Evolutionary conservation across 2,113 vertebrate species (phyloP), one percentile per base, ranked within the genome.

Genomic region (Cavia aperea): DNA sequence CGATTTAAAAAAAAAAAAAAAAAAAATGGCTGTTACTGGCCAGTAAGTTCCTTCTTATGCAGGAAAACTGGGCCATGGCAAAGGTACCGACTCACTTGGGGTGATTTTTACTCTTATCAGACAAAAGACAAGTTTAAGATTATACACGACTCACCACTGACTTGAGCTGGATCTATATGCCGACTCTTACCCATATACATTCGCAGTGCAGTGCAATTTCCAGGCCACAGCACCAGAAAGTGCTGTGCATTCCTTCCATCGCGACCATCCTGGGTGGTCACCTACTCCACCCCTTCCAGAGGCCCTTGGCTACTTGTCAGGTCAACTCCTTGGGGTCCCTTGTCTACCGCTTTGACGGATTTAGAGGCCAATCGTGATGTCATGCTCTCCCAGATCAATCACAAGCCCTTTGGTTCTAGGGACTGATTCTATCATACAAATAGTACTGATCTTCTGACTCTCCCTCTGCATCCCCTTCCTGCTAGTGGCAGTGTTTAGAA

Each of bases 191-290:
- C 10, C n/a, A 46, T 10, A 2, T 49, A 18, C 58, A 19, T 86
- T 24, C 21, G 63, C 39, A 77, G 33, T 31, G 39, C 19, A 46
- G 46, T 56, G 9, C 36, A 66, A 39, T 43, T 62, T 84, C 36
- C n/a, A 39, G 26, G 8, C 10, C 26, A 14, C 4, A 39, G 58
- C 2, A 11, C 26, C 7, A 1, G 39, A 83, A 33, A 1, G 2
- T 16, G 24, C 8, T 43, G 49, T 70, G 51, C 51, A 7, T 46
- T 19, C 26, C 36, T 29, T 33, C 19, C 39, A 70, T 46, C 26
- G 31, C 72, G 18, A 43, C 8, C 7, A 58, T 9, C 24, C 33
- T 60, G 39, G 2, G 39, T 4, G 4, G 54, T 51, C 93, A 65
- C 39, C 51, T 33, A 75, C 39, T 39, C 39, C 21, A 54, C 49